Base-by-base conservation (phyloP, 2,888 invertebrate species). In the Pristionchus exspectatus region DNA sequence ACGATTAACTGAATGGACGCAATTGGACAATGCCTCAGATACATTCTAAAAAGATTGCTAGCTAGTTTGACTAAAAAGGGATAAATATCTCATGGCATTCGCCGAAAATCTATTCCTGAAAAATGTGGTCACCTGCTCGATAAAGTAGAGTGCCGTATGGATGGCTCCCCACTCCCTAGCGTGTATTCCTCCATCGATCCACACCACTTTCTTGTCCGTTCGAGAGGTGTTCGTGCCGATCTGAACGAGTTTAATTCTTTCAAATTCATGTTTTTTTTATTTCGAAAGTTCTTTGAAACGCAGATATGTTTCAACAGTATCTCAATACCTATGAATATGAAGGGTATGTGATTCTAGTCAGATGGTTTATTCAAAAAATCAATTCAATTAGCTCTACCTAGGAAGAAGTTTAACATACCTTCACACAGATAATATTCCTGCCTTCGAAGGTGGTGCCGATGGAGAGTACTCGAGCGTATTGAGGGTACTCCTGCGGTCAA, bases 111-210 rank as follows among this genome's bases (percentile, higher is more conserved):
- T 30, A 84, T 14, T 18, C 7, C 10, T 59, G 33, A 30, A 16
- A 21, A 30, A 44, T 27, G 2, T 1, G 21, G 90, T 59, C 24
- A 93, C 94, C 91, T 95, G 92, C 74, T 95, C 93, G 69, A 95
- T 94, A 89, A 95, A 95, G 90, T 93, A 95, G 10, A 94, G 90
- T 1, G 93, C 93, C 0, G 95, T 95, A 88, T 95, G 95, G 21
- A 94, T 92, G 38, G 95, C 93, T 14, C 95, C 94, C 95, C 95
- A 95, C 90, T 95, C 94, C 86, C 93, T 90, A 27, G 94, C 94
- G 90, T 95, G 95, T 74, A 95, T 95, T 14, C 95, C 95, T 33
- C 93, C 95, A 90, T 95, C 95, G 72, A 95, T 93, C 95, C 94
- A 95, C 44, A 95, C 92, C 14, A 92, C 91, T 69, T 93, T 90